Conservation (phyloP, 2,888 invertebrate species). For the Parnassius apollo region DNA sequence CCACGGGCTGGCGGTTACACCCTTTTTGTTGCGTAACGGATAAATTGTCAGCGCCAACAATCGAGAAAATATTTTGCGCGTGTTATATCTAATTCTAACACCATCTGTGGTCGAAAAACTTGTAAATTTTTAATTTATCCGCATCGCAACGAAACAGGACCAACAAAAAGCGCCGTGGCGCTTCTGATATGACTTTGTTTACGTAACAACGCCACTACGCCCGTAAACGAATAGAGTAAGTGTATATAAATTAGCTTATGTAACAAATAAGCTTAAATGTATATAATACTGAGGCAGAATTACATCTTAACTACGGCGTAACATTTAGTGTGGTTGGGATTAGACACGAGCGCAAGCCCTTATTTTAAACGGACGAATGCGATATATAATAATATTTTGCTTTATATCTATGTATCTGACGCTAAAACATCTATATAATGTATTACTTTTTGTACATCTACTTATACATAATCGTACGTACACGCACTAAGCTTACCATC, state of each 20-base stretch:
- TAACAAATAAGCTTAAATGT: slow-evolving; percentile 81
- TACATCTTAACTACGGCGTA: slow-evolving; percentile 81
- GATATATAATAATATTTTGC: slow-evolving; percentile 80
- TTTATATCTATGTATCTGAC: slow-evolving; percentile 81
- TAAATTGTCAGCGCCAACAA: slow-evolving; percentile 29
- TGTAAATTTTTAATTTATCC: slow-evolving; percentile 7
- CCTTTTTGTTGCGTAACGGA: slow-evolving; percentile 43
- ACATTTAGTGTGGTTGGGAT: slow-evolving; percentile 78
- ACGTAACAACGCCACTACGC: slow-evolving; percentile 70
- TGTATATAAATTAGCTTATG: slow-evolving; percentile 80
- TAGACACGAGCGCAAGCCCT: slow-evolving; percentile 81
- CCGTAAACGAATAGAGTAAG: slow-evolving; percentile 76
- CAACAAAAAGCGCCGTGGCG: slow-evolving; percentile 57
- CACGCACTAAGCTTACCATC: slow-evolving; percentile 78
- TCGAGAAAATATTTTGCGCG: background rate
- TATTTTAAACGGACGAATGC: slow-evolving; percentile 81
- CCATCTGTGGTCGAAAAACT: background rate
- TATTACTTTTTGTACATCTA: slow-evolving; percentile 82
- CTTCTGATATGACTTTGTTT: slow-evolving; percentile 77
- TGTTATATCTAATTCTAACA: background rate
- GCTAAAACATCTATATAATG: slow-evolving; percentile 82
- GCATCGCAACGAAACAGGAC: slow-evolving; percentile 46
- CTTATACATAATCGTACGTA: slow-evolving; percentile 80
- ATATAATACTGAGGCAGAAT: slow-evolving; percentile 82
- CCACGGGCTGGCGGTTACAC: slow-evolving; percentile 67